Percentiles rank a stretch among this genome's conserved stretches.
These are phyloP conservation scores for Notarius quadriscutis DNA, from an alignment of 2,113 vertebrate genomes.

Conservation along the genomic window DNA sequence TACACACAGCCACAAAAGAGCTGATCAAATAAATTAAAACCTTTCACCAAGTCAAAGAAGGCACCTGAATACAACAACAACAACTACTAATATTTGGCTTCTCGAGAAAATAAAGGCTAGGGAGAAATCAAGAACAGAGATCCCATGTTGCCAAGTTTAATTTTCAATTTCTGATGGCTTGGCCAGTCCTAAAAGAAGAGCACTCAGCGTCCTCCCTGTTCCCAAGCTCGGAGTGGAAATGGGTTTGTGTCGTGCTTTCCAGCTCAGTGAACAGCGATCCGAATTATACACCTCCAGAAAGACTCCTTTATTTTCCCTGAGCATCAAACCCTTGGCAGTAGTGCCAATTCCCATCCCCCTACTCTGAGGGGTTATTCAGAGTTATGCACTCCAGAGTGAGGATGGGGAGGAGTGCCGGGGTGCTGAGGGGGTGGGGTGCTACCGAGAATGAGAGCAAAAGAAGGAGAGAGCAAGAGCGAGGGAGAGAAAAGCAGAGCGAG, in stretches of 20 bases:
- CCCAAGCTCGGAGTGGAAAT: slow-evolving; percentile 49
- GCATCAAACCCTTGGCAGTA: slow-evolving; percentile 49
- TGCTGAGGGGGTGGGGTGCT: background rate
- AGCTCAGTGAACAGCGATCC: slow-evolving; percentile 55
- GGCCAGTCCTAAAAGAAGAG: slow-evolving; percentile 28
- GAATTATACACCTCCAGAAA: slow-evolving; percentile 58
- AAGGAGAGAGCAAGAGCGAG: background rate
- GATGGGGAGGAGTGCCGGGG: slow-evolving; percentile 12
- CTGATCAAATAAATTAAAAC: background rate
- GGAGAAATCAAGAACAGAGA: background rate
- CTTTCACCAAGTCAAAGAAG: background rate
- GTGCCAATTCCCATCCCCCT: slow-evolving; percentile 45
- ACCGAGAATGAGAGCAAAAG: slow-evolving; percentile 6
- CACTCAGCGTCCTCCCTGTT: slow-evolving; percentile 26
- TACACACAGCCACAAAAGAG: background rate
- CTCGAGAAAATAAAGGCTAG: background rate
- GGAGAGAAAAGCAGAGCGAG: background rate
- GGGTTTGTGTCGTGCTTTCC: slow-evolving; percentile 51
- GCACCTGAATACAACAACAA: background rate
- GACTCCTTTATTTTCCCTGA: slow-evolving; percentile 44
- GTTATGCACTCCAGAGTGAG: slow-evolving; percentile 44
- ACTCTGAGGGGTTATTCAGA: slow-evolving; percentile 41
- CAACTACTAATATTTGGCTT: background rate
- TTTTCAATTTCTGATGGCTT: slow-evolving; percentile 49
- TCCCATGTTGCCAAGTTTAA: slow-evolving; percentile 26